Evolutionary conservation across 2,113 vertebrate genomes (phyloP), one percentile per base, ranked within the genome.

Genomic region (Nipponia nippon): DNA sequence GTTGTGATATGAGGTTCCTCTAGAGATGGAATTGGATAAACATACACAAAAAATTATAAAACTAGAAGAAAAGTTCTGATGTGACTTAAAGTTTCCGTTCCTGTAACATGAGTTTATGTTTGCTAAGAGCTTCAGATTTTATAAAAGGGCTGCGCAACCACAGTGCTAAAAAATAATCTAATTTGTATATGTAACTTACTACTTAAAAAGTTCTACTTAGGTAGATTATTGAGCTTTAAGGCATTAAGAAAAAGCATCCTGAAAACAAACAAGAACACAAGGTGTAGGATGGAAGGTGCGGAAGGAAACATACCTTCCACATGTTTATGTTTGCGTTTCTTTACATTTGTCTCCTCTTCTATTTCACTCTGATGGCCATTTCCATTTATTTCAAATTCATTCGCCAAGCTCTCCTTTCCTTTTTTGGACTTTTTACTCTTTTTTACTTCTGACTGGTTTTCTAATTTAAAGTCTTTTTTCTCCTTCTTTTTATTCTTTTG

Each of bases 401-500:
- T 87, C 73, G 91, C 96, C 11, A 40, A 6, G 0, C 88, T 93
- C 55, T 77, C 94, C 34, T 67, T 95, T 13, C 52, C 81, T 56
- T 77, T 94, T 79, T 89, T 98, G 26, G 84, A 87, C 87, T 98
- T 98, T 34, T 98, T 98, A 23, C 46, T 71, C 88, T 97, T 98
- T 76, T 95, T 97, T 26, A 88, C 70, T 91, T 84, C 92, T 7
- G 87, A 10, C 15, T 94, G 91, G 27, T 90, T 95, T 84, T 97
- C 97, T 47, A 96, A 73, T 70, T 92, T 98, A 55, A 88, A 46
- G 34, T 97, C 95, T 80, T 99, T 99, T 83, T 97, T 95, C 91
- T 97, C 97, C 69, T 98, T 99, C 44, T 98, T 98, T n/a, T 94
- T 98, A 32, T 96, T 98, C 85, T 98, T 98, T 96, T 98, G 98